Evolutionary conservation across 1,140 invertebrate species (phyloP).

Genomic region (Mesaphorura yosii): DNA sequence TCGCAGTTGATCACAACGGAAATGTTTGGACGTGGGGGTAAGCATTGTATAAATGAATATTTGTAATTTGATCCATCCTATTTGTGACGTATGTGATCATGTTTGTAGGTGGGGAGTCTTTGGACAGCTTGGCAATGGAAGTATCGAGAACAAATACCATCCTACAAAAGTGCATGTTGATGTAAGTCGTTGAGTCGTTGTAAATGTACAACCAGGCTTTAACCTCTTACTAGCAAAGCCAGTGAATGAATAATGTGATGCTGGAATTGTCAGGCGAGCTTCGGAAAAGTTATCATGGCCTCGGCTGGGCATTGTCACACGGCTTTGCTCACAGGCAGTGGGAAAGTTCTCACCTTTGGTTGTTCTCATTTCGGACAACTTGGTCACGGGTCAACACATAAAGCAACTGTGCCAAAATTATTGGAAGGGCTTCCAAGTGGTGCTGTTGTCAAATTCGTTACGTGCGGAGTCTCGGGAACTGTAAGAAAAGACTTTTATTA

Average conservation of each 20-base stretch:
- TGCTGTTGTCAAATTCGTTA: slow-evolving; percentile 16
- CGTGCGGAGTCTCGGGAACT: slow-evolving; percentile 22
- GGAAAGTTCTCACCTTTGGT: slow-evolving; percentile 24
- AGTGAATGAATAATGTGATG: not conserved
- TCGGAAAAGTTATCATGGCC: slow-evolving; percentile 24
- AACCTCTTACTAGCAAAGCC: not conserved
- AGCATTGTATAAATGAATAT: no score
- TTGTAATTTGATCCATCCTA: no score
- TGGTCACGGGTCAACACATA: slow-evolving; percentile 16
- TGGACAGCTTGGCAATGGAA: slow-evolving; percentile 24
- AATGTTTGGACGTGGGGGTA: slow-evolving; percentile 29
- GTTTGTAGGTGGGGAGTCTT: slow-evolving; percentile 24
- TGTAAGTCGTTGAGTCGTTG: slow-evolving; percentile 13
- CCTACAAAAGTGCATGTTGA: slow-evolving; percentile 7
- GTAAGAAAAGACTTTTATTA: no score
- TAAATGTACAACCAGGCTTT: no score
- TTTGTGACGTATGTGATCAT: no score
- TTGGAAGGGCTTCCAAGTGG: slow-evolving; percentile 14
- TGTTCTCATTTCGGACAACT: slow-evolving; percentile 31
- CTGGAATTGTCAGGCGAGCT: not conserved
- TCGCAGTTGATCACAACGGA: slow-evolving; percentile 23
- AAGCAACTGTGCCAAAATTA: slow-evolving; percentile 23
- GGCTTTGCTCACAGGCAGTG: slow-evolving; percentile 20
- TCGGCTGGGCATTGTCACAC: slow-evolving; percentile 31
- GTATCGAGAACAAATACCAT: slow-evolving; percentile 14